Base-by-base conservation (phyloP, 2,888 invertebrate genomes). In the Phlogophora meticulosa region DNA sequence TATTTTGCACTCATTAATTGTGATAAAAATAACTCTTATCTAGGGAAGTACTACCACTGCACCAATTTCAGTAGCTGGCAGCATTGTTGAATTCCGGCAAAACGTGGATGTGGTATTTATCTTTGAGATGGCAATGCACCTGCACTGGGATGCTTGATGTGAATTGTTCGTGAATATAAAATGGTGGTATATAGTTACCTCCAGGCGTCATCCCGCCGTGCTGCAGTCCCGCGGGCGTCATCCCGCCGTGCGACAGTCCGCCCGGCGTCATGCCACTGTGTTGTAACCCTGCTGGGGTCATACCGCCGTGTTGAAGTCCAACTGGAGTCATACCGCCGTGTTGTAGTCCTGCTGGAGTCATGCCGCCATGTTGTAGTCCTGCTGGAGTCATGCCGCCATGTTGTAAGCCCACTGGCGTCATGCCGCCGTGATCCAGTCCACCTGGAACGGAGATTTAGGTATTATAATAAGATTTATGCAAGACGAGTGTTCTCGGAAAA, bases 351-450 rank as follows among this genome's bases (percentile, higher is more conserved):
- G 87, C 90, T 0, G 94, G 76, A 0, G 78, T 82, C 79, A 75
- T 56, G 9, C 80, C 46, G 4, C 71, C 9, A 76, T 79, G 78
- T 59, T 76, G n/a, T 92, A 92, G 1, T 92, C 94, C 63, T 76
- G 84, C 22, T 64, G 91, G 90, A 1, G 90, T 96, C 89, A 96
- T 91, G 2, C 95, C 93, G 15, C 92, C 94, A 61, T 95, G 93
- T 43, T 91, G 91, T 2, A 92, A 56, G 1, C 88, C 89, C 0
- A 74, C 88, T 0, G 91, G 91, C 0, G 91, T 96, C 89, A 96
- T 91, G 4, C 86, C 88, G 88, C 96, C 96, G 72, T 81, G 81
- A 20, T 81, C 72, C 7, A 81, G 43, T 36, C 81, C 81, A 22
- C 67, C 81, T 76, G 53, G 10, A 42, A 51, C 4, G 51, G 7